Evolutionary conservation across 2,888 invertebrate genomes (phyloP).

Genomic region (Agrotis clavis): DNA sequence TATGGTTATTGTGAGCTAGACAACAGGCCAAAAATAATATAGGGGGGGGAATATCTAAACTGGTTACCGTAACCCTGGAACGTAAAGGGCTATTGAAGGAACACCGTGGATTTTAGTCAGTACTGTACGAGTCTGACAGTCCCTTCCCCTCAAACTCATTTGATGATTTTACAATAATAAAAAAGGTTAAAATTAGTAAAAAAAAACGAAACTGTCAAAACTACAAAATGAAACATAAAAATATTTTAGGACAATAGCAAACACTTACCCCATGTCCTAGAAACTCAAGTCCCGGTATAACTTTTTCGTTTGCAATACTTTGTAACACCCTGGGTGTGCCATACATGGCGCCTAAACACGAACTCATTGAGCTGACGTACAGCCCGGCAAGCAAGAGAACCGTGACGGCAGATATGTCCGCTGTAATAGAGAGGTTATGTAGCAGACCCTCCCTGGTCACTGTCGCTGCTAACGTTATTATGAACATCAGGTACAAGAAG

Average conservation of each 20-base stretch:
- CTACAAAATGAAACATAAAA: background rate
- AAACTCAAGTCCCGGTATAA: constrained; percentile 96
- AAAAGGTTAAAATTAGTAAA: background rate
- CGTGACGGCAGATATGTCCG: constrained; percentile 96
- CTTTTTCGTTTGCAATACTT: constrained; percentile 98
- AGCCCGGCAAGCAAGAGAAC: constrained; percentile 97
- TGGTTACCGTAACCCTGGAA: too few species aligned
- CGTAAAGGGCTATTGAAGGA: too few species aligned
- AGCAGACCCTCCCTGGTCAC: constrained; percentile 94
- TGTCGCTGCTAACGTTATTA: constrained; percentile 97
- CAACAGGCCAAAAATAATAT: background rate
- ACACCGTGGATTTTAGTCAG: too few species aligned
- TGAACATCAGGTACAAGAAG: constrained; percentile 96
- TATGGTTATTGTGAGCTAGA: background rate
- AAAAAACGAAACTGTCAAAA: background rate
- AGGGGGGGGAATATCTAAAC: too few species aligned
- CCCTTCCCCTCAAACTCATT: too few species aligned
- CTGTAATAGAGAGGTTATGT: constrained; percentile 97
- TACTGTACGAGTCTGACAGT: too few species aligned
- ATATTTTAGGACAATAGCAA: background rate
- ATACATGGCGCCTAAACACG: constrained; percentile 98
- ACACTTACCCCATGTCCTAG: constrained; percentile 96
- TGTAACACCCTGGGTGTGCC: constrained; percentile 98
- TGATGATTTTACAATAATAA: too few species aligned
- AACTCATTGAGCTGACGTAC: constrained; percentile 98